phyloP scores from a whole-genome alignment of 2,888 invertebrate species.

The Muscina levida region DNA sequence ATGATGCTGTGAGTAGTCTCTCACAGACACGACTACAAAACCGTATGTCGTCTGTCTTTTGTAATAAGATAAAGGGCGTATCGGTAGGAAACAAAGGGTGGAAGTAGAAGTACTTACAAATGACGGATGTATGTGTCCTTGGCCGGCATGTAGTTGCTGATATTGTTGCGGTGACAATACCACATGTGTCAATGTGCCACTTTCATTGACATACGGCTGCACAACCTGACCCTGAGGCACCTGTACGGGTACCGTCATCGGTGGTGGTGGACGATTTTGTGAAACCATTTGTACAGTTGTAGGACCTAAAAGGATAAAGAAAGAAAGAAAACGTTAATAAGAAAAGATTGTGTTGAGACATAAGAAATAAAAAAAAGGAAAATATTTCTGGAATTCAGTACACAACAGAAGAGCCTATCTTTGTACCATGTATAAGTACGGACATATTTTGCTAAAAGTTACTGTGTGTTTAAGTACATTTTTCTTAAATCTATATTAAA shows the following conservation, averaged over 20 bases:
- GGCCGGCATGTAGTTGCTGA: constrained; percentile 79
- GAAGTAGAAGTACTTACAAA: constrained; percentile 82
- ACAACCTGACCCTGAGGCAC: constrained; percentile 95
- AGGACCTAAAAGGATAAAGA: constrained; percentile 84
- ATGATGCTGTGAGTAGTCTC: too few species aligned
- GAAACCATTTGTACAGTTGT: constrained; percentile 93
- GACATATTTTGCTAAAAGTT: too few species aligned
- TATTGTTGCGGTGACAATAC: constrained; percentile 89
- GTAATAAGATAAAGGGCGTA: too few species aligned
- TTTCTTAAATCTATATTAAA: too few species aligned
- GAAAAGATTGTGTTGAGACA: not conserved
- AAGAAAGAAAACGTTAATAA: constrained; percentile 63
- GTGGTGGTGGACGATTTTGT: constrained; percentile 88
- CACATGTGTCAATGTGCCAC: constrained; percentile 92
- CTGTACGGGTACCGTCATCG: constrained; percentile 92
- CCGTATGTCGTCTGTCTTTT: too few species aligned
- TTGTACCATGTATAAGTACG: too few species aligned
- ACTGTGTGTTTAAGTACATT: too few species aligned
- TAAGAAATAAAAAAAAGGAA: too few species aligned
- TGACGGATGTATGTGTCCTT: constrained; percentile 83
- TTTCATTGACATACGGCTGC: constrained; percentile 95
- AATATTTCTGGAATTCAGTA: too few species aligned
- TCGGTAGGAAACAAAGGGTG: too few species aligned
- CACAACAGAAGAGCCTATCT: too few species aligned
- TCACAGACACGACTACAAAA: too few species aligned